Evolutionary conservation across 1,140 invertebrate species (phyloP), one percentile per base, ranked within the genome.

Genomic region (Zaprionus tsacasi): DNA sequence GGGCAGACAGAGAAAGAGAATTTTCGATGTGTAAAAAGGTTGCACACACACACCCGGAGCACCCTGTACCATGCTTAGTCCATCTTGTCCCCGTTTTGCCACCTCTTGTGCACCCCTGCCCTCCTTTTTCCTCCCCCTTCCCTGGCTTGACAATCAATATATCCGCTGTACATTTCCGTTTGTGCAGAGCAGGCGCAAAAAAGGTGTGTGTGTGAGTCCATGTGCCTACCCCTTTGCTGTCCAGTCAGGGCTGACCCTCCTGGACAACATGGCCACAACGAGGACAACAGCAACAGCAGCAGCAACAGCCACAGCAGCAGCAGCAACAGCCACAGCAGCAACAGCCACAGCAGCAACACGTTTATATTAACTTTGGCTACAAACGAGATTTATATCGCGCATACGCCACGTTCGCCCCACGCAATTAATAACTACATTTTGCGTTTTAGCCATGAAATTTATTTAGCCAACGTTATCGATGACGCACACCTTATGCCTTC

Each of bases 141-240:
- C 21, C 21, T 43, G 63, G 55, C 66, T 78, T 73, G 85, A 89
- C 85, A 88, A 88, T 88, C 85, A 88, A 88, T 88, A 85, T 83
- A 83, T 89, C 80, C 83, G 83, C 81, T 88, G 85, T 82, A 88
- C 82, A 87, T 88, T 82, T 88, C 81, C 83, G 82, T 78, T 87
- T 79, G 76, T 61, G 61, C 68, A 61, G 69, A 76, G 61, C 66
- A 58, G 52, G 40, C 40, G 38, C n/a, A 54, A 72, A 79, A 80
- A 77, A 82, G 81, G 81, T 83, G 81, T 81, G 81, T 54, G 27
- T 10, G 17, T 3, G 21, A 21, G 45, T 25, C 45, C 45, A 50
- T 17, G 45, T 17, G 10, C 45, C 45, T 25, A 17, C 45, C 45
- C 17, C 17, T 21, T 17, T 50, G 45, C 40, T 45, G 40, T 45